These are phyloP conservation scores for Rhyacichthys aspro DNA, from an alignment of 2,797 vertebrate species.

Conservation along the genomic window DNA sequence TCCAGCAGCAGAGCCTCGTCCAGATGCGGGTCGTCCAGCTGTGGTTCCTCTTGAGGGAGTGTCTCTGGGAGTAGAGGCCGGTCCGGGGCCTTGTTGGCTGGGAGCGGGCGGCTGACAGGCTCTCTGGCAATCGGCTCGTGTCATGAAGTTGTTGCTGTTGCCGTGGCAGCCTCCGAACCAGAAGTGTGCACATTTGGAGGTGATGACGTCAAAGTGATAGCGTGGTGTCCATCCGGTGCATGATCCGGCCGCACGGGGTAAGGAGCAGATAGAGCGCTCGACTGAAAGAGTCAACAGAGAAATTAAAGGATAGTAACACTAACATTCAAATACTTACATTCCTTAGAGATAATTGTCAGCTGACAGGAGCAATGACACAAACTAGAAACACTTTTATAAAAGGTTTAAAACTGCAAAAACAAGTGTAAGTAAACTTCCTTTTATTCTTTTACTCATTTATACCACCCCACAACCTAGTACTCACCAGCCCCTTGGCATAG, in stretches of 20 bases:
- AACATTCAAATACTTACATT: too few species aligned
- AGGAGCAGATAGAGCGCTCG: constrained; percentile 80
- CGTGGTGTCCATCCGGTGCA: constrained; percentile 85
- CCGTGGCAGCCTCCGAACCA: constrained; percentile 94
- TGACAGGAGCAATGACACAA: too few species aligned
- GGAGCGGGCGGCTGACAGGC: constrained; percentile 63
- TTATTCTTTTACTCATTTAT: too few species aligned
- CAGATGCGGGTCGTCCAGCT: constrained; percentile 5
- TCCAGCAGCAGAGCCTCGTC: not conserved
- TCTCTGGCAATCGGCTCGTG: constrained; percentile 84
- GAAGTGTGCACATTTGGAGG: constrained; percentile 88
- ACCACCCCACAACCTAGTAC: too few species aligned
- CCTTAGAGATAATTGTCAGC: not conserved
- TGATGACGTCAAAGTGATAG: constrained; percentile 85
- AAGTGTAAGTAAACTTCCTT: too few species aligned
- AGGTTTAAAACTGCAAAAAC: too few species aligned
- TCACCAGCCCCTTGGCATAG: too few species aligned
- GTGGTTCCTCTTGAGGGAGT: constrained; percentile 6
- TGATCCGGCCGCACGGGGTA: constrained; percentile 87
- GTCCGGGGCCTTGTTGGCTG: constrained; percentile 13
- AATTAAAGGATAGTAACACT: too few species aligned
- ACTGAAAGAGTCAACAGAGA: constrained; percentile 48
- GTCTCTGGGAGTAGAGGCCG: not conserved
- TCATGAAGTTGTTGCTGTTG: constrained; percentile 91
- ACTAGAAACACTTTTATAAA: too few species aligned